A percentile compares a stretch with the other conserved stretches of the same genome.
phyloP scores from a whole-genome alignment of 2,888 invertebrate species.

The Nematopogon swammerdamellus region DNA sequence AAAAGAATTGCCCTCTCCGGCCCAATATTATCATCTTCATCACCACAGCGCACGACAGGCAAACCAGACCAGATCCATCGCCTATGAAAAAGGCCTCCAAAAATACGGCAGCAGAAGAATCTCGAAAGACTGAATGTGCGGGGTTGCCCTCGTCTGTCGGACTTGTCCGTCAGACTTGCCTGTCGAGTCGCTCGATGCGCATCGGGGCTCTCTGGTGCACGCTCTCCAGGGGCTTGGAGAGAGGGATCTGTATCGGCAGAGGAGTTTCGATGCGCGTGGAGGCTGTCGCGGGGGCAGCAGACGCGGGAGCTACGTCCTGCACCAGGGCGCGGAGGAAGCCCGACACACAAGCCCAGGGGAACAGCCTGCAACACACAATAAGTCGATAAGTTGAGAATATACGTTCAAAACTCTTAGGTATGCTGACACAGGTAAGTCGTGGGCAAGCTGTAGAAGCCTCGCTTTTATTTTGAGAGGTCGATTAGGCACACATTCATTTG shows the following conservation, averaged over 20 bases:
- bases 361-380: constrained; percentile 67
- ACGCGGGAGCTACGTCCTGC: constrained; percentile 62
- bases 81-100: too few relatives aligned
- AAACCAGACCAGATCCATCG: too few relatives aligned
- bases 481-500: too few relatives aligned
- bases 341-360: constrained; percentile 68
- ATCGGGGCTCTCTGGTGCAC: not conserved
- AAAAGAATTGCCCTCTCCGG: too few relatives aligned
- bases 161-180: not conserved
- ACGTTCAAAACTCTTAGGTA: not conserved
- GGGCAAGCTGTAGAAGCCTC: too few relatives aligned
- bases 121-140: too few relatives aligned
- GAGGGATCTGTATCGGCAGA: constrained; percentile 7
- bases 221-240: constrained; percentile 15
- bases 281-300: constrained; percentile 8
- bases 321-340: constrained; percentile 65
- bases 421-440: not conserved
- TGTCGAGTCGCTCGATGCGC: not conserved
- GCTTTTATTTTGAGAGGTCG: not conserved
- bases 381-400: too few relatives aligned
- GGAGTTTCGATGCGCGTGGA: constrained; percentile 7
- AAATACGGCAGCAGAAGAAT: too few relatives aligned
- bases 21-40: too few relatives aligned
- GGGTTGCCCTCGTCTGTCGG: too few relatives aligned
- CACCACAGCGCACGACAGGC: too few relatives aligned